Base-by-base conservation (phyloP, 1,140 invertebrate species). In the Drosophila grimshawi region DNA sequence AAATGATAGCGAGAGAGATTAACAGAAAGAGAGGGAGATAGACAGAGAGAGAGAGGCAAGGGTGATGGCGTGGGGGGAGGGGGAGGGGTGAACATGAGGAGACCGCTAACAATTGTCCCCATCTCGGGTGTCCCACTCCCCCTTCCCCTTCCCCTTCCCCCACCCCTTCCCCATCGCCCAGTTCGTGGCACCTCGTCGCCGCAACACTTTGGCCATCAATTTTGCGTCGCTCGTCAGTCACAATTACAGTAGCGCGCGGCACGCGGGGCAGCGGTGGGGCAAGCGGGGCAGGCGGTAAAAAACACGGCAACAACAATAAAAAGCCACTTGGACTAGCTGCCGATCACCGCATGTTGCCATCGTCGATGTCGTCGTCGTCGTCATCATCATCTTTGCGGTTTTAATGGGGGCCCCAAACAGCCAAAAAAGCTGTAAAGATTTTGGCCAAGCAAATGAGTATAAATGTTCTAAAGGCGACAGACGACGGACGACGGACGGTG, bases 361-460 rank as follows among this genome's bases (percentile, higher is more conserved):
- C 56, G 64, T 29, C 53, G 68, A 69, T 64, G 19, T 19, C 19
- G 19, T 19, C 19, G 19, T 19, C 19, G 19, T 19, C 19, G 19
- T 19, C 19, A 1, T 19, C 19, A 19, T 19, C 19, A 19, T 19
- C 19, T 19, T 19, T 61, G 70, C 75, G 75, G 61, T 76, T 86
- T 86, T 86, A 73, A 86, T 86, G 76, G 68, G 41, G 35, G 65
- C 32, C 11, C 76, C 64, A 46, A 30, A 59, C 73, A 51, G 53
- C 67, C 74, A 46, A 82, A 78, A 86, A 86, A 78, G 79, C 79
- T 81, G 82, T 86, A 86, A 86, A 78, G 70, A 68, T 73, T 85
- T 86, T 56, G 81, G 75, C 68, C 70, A 69, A 56, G 62, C 76
- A 82, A 86, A 82, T 86, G 81, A 86, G 78, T 59, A 61, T 19